phyloP scores from a whole-genome alignment of 2,797 vertebrate genomes.

The Ataeniobius toweri region DNA sequence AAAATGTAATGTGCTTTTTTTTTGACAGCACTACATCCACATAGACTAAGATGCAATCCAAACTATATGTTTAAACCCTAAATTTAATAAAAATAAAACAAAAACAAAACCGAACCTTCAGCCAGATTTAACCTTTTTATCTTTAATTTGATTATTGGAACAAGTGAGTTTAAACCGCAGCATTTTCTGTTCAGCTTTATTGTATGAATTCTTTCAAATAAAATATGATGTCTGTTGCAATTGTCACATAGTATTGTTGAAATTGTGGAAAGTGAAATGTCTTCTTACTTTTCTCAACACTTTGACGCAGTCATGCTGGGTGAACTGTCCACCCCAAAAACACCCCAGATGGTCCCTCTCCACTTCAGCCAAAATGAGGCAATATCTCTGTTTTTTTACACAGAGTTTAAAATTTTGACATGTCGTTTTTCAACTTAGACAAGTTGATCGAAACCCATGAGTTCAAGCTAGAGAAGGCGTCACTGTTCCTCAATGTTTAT shows the following conservation, averaged over 20 bases:
- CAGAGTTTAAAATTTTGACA: neutral
- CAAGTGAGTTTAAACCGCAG: neutral
- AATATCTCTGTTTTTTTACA: neutral
- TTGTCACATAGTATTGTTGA: neutral
- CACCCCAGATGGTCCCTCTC: neutral
- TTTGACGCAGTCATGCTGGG: neutral
- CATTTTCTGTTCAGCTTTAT: neutral
- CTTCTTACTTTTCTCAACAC: neutral
- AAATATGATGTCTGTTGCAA: neutral
- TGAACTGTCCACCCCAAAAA: neutral
- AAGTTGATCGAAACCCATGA: neutral
- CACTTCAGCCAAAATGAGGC: neutral
- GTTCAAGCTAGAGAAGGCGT: neutral
- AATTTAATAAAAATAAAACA: neutral
- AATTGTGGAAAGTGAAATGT: conserved; percentile 1
- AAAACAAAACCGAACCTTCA: neutral
- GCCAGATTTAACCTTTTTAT: neutral
- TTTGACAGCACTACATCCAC: neutral
- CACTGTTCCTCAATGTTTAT: neutral
- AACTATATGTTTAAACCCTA: neutral
- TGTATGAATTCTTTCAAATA: neutral
- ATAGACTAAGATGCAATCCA: neutral
- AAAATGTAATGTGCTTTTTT: neutral
- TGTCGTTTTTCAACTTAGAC: neutral
- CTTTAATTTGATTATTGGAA: neutral